Conservation (phyloP, 2,797 vertebrate genomes). For the Lutjanus argentimaculatus region DNA sequence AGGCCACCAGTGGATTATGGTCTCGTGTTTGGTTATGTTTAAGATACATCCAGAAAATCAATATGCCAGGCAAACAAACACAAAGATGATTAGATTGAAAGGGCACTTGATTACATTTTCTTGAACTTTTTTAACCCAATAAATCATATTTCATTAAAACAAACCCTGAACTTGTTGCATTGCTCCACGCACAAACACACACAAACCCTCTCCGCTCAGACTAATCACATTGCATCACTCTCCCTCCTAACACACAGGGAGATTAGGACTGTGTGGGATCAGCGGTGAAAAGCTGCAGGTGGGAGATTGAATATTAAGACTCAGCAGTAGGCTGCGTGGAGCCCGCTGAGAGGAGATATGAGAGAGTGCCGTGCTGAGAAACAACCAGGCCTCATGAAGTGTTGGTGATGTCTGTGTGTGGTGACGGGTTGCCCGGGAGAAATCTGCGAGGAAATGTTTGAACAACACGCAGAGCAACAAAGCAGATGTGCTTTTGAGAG, state of each 20-base stretch:
- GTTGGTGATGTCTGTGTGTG: constrained; percentile 13
- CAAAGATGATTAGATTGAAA: not conserved
- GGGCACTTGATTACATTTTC: not conserved
- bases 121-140: not conserved
- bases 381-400: constrained; percentile 15
- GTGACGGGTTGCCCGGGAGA: constrained; percentile 48
- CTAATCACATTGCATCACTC: constrained; percentile 19
- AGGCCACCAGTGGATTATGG: no score
- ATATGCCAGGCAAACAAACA: not conserved
- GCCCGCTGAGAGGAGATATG: constrained; percentile 54
- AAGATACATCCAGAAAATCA: not conserved
- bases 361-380: constrained; percentile 37
- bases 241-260: not conserved
- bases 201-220: not conserved
- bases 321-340: constrained; percentile 43
- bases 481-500: constrained; percentile 37
- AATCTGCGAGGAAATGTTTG: constrained; percentile 42
- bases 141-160: not conserved
- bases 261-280: constrained; percentile 46
- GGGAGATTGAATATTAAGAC: constrained; percentile 57
- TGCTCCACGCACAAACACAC: not conserved
- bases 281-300: constrained; percentile 39
- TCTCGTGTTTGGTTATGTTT: no score
- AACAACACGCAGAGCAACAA: constrained; percentile 16
- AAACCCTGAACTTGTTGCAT: not conserved